Conservation (phyloP, 2,888 invertebrate species). For the Holacanthella duospinosa region DNA sequence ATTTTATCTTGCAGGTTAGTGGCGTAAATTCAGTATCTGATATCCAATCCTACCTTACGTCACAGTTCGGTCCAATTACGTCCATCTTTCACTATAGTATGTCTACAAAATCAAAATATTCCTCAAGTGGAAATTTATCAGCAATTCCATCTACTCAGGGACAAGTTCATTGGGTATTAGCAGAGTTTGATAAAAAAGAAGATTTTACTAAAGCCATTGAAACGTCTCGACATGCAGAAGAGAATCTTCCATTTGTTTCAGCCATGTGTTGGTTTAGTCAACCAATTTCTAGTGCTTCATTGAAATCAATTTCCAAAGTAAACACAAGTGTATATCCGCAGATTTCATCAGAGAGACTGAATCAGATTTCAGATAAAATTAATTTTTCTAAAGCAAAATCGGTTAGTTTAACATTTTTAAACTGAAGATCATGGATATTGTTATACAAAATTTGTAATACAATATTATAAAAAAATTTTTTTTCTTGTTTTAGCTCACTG, state of each 20-base stretch:
- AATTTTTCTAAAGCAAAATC: slow-evolving; percentile 26
- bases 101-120: slow-evolving; percentile 15
- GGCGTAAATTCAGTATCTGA: slow-evolving; percentile 17
- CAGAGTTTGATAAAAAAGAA: slow-evolving; percentile 26
- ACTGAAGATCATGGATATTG: background rate
- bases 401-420: slow-evolving; percentile 11
- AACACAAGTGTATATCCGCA: too few species aligned
- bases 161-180: slow-evolving; percentile 32
- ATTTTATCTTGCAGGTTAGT: slow-evolving; percentile 14
- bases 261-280: slow-evolving; percentile 27
- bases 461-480: background rate
- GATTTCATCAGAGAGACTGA: slow-evolving; percentile 18
- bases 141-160: slow-evolving; percentile 3
- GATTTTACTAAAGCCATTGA: slow-evolving; percentile 21
- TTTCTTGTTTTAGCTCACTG: slow-evolving; percentile 15
- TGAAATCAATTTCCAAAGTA: background rate
- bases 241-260: slow-evolving; percentile 25
- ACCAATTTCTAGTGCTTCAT: background rate
- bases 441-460: background rate
- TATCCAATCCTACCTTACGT: slow-evolving; percentile 22
- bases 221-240: slow-evolving; percentile 22
- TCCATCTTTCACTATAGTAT: slow-evolving; percentile 27
- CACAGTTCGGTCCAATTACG: slow-evolving; percentile 26
- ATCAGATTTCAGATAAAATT: background rate
- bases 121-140: slow-evolving; percentile 9